A percentile compares a stretch with the other conserved stretches of the same genome.
Evolutionary conservation across 1,140 invertebrate genomes (phyloP).

Genomic region (Prorops nasuta): DNA sequence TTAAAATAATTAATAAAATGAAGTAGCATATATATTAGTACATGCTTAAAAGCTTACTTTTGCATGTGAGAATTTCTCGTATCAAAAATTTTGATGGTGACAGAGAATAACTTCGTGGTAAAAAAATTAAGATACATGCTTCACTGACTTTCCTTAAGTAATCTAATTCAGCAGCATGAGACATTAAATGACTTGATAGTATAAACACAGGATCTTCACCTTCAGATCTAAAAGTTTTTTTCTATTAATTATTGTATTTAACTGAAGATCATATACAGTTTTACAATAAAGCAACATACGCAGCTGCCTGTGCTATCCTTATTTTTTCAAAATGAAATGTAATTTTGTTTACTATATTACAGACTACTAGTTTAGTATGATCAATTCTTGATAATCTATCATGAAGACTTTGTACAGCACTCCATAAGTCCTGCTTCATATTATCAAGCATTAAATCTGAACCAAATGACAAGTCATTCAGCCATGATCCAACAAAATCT

Average conservation of each 20-base stretch:
- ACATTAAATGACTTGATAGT: slow-evolving; percentile 73
- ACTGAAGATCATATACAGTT: no score
- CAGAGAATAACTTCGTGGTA: slow-evolving; percentile 78
- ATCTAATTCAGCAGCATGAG: slow-evolving; percentile 71
- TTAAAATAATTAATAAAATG: neutral
- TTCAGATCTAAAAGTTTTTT: slow-evolving; percentile 52
- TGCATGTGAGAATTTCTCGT: slow-evolving; percentile 78
- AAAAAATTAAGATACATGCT: slow-evolving; percentile 74
- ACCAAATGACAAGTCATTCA: slow-evolving; percentile 66
- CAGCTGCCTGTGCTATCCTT: slow-evolving; percentile 69
- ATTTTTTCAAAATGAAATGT: slow-evolving; percentile 86
- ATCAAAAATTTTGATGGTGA: slow-evolving; percentile 75
- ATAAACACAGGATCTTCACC: slow-evolving; percentile 69
- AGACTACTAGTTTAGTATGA: slow-evolving; percentile 77
- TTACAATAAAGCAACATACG: slow-evolving; percentile 58
- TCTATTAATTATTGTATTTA: slow-evolving; percentile 3
- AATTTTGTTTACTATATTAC: slow-evolving; percentile 76
- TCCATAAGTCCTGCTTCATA: slow-evolving; percentile 81
- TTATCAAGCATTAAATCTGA: slow-evolving; percentile 61
- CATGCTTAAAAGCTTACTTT: slow-evolving; percentile 76
- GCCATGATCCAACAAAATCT: slow-evolving; percentile 77
- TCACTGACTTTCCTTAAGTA: slow-evolving; percentile 81
- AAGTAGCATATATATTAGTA: slow-evolving; percentile 1
- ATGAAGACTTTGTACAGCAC: slow-evolving; percentile 72
- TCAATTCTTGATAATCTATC: slow-evolving; percentile 73